Percentiles rank a stretch among this genome's conserved stretches.
These are phyloP conservation scores for Nasonia vitripennis DNA, from an alignment of 1,140 invertebrate genomes.

Conservation along the genomic window DNA sequence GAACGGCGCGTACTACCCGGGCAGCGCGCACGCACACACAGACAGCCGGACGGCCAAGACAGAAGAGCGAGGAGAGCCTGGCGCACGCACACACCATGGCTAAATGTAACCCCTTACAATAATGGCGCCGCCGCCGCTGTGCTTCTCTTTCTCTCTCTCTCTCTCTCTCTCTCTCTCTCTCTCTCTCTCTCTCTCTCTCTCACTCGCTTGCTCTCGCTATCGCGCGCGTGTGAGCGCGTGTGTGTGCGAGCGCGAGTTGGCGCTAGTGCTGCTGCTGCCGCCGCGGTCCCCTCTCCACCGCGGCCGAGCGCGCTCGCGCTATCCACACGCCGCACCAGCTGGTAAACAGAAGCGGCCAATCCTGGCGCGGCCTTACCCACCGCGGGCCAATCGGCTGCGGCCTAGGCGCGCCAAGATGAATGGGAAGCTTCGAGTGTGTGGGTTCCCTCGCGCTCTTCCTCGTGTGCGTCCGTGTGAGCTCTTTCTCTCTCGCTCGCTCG, in stretches of 20 bases:
- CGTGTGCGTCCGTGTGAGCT: background rate
- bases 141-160: background rate
- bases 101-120: slow-evolving; percentile 77
- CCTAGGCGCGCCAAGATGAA: slow-evolving; percentile 75
- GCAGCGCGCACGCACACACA: slow-evolving; percentile 33
- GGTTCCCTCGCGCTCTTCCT: slow-evolving; percentile 47
- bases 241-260: background rate
- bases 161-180: too few species aligned
- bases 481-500: slow-evolving; percentile 22
- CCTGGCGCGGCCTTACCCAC: slow-evolving; percentile 49
- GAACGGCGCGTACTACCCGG: slow-evolving; percentile 79
- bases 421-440: slow-evolving; percentile 63
- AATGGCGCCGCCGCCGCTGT: slow-evolving; percentile 76
- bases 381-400: slow-evolving; percentile 41
- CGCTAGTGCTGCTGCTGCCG: slow-evolving; percentile 54
- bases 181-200: too few species aligned
- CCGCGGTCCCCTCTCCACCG: slow-evolving; percentile 54
- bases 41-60: background rate
- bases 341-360: slow-evolving; percentile 75
- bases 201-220: too few species aligned
- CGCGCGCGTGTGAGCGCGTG: background rate
- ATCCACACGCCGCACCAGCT: slow-evolving; percentile 70
- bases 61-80: slow-evolving; percentile 11
- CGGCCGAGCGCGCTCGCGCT: slow-evolving; percentile 44
- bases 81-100: slow-evolving; percentile 66